phyloP scores from a whole-genome alignment of 2,888 invertebrate genomes.

The Frankliniella intonsa region DNA sequence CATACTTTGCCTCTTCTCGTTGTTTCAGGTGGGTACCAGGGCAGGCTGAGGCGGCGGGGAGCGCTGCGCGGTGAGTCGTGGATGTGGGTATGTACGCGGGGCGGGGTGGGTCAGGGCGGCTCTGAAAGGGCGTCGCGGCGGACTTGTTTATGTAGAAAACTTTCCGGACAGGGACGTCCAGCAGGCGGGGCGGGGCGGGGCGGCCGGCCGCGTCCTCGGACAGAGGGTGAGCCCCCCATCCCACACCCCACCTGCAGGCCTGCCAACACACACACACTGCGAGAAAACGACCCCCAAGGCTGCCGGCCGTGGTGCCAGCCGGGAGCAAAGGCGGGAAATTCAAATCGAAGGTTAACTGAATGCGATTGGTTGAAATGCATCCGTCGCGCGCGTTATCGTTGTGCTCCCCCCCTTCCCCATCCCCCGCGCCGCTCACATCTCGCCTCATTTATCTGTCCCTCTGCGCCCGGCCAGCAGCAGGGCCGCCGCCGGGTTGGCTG shows the following conservation, averaged over 20 bases:
- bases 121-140: constrained; percentile 3
- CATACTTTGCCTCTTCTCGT: too few species aligned
- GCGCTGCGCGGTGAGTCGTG: not conserved
- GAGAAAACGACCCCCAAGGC: not conserved
- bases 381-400: not conserved
- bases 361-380: too few species aligned
- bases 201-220: not conserved
- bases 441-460: not conserved
- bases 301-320: not conserved
- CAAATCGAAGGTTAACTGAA: not conserved
- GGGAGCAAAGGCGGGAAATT: not conserved
- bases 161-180: constrained; percentile 7
- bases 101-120: not conserved
- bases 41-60: not conserved
- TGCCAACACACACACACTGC: constrained; percentile 3
- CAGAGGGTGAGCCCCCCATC: not conserved
- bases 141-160: constrained; percentile 27
- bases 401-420: not conserved
- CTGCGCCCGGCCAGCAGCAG: not conserved
- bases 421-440: too few species aligned
- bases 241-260: not conserved
- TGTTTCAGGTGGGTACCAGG: too few species aligned
- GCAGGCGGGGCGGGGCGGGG: not conserved
- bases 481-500: not conserved
- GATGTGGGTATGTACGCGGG: not conserved